Evolutionary conservation across 2,113 vertebrate genomes (phyloP).

Genomic region (Alectura lathami): DNA sequence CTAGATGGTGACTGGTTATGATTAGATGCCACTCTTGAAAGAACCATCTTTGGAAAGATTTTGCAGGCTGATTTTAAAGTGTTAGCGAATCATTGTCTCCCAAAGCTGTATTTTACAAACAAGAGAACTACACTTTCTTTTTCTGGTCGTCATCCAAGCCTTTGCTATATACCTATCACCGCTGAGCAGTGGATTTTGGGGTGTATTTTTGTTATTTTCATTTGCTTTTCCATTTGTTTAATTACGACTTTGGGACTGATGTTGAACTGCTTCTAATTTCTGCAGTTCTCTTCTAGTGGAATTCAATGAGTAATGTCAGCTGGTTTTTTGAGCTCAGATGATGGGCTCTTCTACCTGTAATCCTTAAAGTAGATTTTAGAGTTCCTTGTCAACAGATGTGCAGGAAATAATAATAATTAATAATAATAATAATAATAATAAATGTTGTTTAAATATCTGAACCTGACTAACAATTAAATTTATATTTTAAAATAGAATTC

Average conservation of each 20-base stretch:
- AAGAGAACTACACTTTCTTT: background rate
- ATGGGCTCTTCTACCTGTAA: background rate
- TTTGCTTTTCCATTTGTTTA: background rate
- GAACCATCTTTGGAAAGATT: slow-evolving; percentile 2
- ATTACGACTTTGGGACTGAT: background rate
- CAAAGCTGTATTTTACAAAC: background rate
- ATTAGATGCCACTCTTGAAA: background rate
- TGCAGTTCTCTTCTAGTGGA: background rate
- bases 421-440: background rate
- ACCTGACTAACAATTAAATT: background rate
- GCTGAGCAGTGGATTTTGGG: background rate
- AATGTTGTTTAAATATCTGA: background rate
- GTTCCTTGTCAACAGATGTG: background rate
- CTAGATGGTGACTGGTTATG: background rate
- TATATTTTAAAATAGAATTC: background rate
- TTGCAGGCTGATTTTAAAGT: background rate
- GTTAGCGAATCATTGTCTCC: background rate
- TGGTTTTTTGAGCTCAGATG: background rate
- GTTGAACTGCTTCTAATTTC: background rate
- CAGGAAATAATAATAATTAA: background rate
- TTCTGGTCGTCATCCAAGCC: background rate
- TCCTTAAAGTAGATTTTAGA: background rate
- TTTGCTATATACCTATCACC: background rate
- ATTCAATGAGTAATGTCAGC: background rate
- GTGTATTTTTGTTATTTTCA: background rate